Percentiles rank a stretch among this genome's conserved stretches.
These are phyloP conservation scores for Bos indicus DNA, from an alignment of 2,113 vertebrate species.

Conservation along the genomic window DNA sequence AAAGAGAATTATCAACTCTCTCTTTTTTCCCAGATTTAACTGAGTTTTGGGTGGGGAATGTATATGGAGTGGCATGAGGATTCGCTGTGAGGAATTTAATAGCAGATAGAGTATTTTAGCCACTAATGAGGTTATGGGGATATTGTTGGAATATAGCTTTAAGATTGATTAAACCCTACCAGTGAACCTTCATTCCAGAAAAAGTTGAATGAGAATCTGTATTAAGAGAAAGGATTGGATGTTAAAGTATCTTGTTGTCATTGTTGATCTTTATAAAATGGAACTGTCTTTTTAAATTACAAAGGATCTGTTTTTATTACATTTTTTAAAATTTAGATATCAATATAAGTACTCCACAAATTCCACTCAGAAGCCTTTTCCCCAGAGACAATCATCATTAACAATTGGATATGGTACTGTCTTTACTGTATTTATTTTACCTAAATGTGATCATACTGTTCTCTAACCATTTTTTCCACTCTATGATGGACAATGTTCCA, in stretches of 20 bases:
- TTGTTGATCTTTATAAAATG: slow-evolving; percentile 6
- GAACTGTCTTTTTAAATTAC: background rate
- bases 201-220: background rate
- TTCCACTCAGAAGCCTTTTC: background rate
- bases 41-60: background rate
- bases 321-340: background rate
- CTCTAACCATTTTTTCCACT: background rate
- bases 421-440: background rate
- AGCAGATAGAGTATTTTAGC: background rate
- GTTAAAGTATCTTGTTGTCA: background rate
- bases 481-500: background rate
- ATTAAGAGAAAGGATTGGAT: background rate
- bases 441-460: background rate
- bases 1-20: background rate
- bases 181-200: background rate
- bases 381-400: background rate
- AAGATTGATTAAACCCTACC: background rate
- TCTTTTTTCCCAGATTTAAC: background rate
- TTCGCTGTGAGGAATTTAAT: background rate
- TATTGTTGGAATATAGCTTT: background rate
- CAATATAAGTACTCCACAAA: background rate
- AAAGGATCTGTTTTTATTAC: background rate
- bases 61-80: background rate
- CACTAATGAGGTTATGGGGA: background rate
- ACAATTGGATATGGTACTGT: background rate